Evolutionary conservation across 1,140 invertebrate genomes (phyloP).

Genomic region (Cotesia vestalis): DNA sequence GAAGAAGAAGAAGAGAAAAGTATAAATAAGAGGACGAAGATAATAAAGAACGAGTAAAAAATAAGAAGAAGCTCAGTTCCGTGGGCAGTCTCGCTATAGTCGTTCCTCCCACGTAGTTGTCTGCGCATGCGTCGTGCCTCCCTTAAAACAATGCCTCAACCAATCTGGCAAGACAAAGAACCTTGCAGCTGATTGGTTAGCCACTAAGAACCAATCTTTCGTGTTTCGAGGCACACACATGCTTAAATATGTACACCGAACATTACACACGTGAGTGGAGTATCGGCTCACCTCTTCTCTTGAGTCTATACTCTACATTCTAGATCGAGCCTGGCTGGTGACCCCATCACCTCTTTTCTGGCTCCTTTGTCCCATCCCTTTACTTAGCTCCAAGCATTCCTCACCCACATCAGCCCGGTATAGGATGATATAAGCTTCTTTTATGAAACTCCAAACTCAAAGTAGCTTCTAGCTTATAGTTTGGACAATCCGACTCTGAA

Average conservation of each 20-base stretch:
- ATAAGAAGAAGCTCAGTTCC: slow-evolving; percentile 30
- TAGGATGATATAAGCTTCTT: slow-evolving; percentile 19
- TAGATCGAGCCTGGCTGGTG: slow-evolving; percentile 13
- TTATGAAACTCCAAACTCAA: too few species aligned
- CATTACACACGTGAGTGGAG: slow-evolving; percentile 1
- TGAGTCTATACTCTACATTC: too few species aligned
- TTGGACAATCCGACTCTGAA: too few species aligned
- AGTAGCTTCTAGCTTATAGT: too few species aligned
- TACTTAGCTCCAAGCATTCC: neutral
- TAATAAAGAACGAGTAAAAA: slow-evolving; percentile 4
- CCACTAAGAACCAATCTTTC: slow-evolving; percentile 57
- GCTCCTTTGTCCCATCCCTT: slow-evolving; percentile 6
- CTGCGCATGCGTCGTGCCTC: slow-evolving; percentile 63
- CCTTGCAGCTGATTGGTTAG: slow-evolving; percentile 58
- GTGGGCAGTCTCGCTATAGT: slow-evolving; percentile 53
- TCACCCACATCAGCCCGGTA: too few species aligned
- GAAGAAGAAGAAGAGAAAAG: neutral
- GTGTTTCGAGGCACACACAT: slow-evolving; percentile 17
- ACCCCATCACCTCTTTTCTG: slow-evolving; percentile 34
- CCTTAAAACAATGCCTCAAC: slow-evolving; percentile 66
- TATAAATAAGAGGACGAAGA: neutral
- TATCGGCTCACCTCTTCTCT: too few species aligned
- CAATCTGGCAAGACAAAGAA: slow-evolving; percentile 64
- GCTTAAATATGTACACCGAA: slow-evolving; percentile 1
- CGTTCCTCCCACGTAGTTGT: slow-evolving; percentile 57